Percentiles rank a stretch among this genome's conserved stretches.
These are phyloP conservation scores for Ancistrus triradiatus DNA, from an alignment of 2,113 vertebrate genomes.

Conservation along the genomic window DNA sequence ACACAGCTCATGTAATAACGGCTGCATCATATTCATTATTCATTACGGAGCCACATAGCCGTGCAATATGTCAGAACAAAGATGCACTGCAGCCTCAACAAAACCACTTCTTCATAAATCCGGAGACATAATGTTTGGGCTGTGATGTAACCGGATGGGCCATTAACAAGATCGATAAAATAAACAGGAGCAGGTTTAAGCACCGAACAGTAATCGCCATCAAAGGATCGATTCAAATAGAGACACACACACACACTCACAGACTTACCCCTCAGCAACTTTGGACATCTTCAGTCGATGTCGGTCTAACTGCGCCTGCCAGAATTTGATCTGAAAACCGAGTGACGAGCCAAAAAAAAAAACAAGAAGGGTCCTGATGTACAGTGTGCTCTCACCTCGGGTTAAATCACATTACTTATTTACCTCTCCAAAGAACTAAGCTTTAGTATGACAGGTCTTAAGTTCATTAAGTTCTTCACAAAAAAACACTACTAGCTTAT, in stretches of 20 bases:
- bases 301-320: slow-evolving; percentile 95
- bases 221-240: too few relatives aligned
- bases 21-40: slow-evolving; percentile 7
- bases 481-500: neutral
- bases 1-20: neutral
- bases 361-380: neutral
- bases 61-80: slow-evolving; percentile 17
- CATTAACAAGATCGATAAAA: slow-evolving; percentile 42
- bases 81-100: neutral
- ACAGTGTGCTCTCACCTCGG: too few relatives aligned
- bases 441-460: too few relatives aligned
- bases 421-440: too few relatives aligned
- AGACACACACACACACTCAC: slow-evolving; percentile 41
- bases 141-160: slow-evolving; percentile 11
- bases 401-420: too few relatives aligned
- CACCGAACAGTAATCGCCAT: too few relatives aligned
- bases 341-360: slow-evolving; percentile 9
- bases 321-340: slow-evolving; percentile 91
- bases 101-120: slow-evolving; percentile 25
- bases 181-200: slow-evolving; percentile 48
- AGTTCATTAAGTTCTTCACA: neutral
- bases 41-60: neutral
- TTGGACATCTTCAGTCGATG: slow-evolving; percentile 99
- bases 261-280: slow-evolving; percentile 89
- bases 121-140: slow-evolving; percentile 17